Evolutionary conservation across 2,797 vertebrate genomes (phyloP), one percentile per base, ranked within the genome.

Genomic region (Alectoris magna): DNA sequence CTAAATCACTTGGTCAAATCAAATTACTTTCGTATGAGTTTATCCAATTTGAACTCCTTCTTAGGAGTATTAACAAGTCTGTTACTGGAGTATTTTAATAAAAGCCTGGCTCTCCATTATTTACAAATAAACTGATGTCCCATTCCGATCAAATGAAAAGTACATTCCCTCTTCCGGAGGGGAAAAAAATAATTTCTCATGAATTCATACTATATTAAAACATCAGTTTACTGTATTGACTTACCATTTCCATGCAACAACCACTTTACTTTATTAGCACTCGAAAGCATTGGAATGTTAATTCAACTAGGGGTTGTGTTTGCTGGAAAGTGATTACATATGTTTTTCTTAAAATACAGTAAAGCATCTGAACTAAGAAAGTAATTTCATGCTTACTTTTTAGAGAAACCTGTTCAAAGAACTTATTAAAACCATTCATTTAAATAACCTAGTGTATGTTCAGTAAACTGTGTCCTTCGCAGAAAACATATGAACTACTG

Each of bases 391-490:
- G 90, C 95, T 95, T 97, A 88, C 89, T 90, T 97, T 96, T 97
- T 91, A 95, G 92, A 97, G 94, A 97, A 96, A 95, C 39, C 78
- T 95, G 92, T 96, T 98, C 94, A 95, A 97, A 97, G 82, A 96
- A 96, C 84, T 97, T 92, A 97, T 97, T 98, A 97, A 97, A 97
- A 91, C 59, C 71, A 95, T 96, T 96, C 76, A 96, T 97, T 98
- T 98, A 97, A 97, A 97, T 97, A 97, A 97, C 97, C 88, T 94
- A 29, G 2, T 97, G 88, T 95, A 96, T 93, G 92, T 94, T 97
- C 97, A 97, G 95, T 97, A 97, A 96, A 87, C 90, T 95, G 73
- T 92, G 82, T 97, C 96, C 92, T 96, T 96, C 96, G 90, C 93
- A 96, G 87, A 97, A 95, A 95, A 92, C 49, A 83, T 84, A 87